These are phyloP conservation scores for Scarus forsteni DNA, from an alignment of 2,797 vertebrate species.

Conservation along the genomic window DNA sequence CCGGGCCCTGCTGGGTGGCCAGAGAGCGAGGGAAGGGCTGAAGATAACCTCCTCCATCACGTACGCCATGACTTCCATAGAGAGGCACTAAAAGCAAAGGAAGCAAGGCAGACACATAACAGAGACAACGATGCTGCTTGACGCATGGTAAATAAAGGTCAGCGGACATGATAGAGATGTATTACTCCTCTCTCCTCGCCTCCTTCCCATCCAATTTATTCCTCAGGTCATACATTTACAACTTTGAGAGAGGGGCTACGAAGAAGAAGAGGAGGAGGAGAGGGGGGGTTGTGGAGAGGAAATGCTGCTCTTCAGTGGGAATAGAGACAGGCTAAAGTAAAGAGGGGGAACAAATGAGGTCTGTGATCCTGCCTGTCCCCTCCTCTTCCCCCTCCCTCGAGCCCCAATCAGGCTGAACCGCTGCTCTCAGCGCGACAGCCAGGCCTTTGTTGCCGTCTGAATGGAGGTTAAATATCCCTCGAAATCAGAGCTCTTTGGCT, in stretches of 20 bases:
- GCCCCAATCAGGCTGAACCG: slow-evolving; percentile 85
- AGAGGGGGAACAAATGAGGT: slow-evolving; percentile 91
- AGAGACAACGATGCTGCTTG: slow-evolving; percentile 48
- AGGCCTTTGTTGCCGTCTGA: slow-evolving; percentile 89
- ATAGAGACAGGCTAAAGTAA: slow-evolving; percentile 89
- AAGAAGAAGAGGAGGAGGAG: slow-evolving; percentile 1
- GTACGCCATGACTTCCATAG: slow-evolving; percentile 52
- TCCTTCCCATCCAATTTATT: slow-evolving; percentile 80
- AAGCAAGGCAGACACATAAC: slow-evolving; percentile 46
- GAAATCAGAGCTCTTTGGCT: slow-evolving; percentile 90
- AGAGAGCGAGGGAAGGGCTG: slow-evolving; percentile 43
- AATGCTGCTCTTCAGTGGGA: slow-evolving; percentile 85
- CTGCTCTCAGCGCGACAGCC: slow-evolving; percentile 83
- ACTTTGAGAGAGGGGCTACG: slow-evolving; percentile 55
- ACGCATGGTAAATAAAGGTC: slow-evolving; percentile 80
- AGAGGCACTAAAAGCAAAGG: slow-evolving; percentile 48
- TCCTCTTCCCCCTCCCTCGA: slow-evolving; percentile 38
- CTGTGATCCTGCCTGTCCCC: slow-evolving; percentile 85
- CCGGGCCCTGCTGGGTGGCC: slow-evolving; percentile 66
- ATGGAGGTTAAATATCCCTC: slow-evolving; percentile 92
- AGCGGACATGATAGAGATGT: slow-evolving; percentile 76
- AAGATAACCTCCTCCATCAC: slow-evolving; percentile 64
- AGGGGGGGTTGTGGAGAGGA: slow-evolving; percentile 66
- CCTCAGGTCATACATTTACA: slow-evolving; percentile 79
- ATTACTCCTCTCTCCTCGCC: slow-evolving; percentile 68